A percentile compares a stretch with the other conserved stretches of the same genome.
Conservation (phyloP, 2,797 vertebrate genomes). For the Anisognathus igniventris region DNA sequence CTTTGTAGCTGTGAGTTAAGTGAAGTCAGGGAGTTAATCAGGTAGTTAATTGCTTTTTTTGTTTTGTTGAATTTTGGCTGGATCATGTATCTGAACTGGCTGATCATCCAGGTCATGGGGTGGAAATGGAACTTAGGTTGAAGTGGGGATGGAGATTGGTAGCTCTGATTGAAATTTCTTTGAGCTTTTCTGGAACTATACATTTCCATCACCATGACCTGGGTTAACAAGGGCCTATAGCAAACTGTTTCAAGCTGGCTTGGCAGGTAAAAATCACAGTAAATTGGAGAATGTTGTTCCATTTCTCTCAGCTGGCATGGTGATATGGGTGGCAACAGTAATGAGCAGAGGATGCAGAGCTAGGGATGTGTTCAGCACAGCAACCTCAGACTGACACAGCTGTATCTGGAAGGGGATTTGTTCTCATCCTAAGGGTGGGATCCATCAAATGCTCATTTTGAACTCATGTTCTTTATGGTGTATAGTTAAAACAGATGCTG, state of each 20-base stretch:
- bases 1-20: neutral
- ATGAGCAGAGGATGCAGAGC: neutral
- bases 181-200: neutral
- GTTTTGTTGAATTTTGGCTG: slow-evolving; percentile 11
- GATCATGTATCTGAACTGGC: neutral
- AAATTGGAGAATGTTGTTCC: neutral
- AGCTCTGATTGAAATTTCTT: neutral
- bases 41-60: neutral
- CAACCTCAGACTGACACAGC: neutral
- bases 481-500: neutral
- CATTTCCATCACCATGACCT: neutral
- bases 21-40: neutral
- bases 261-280: neutral
- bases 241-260: neutral
- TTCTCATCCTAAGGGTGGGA: neutral
- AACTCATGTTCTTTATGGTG: neutral
- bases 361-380: neutral
- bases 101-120: neutral
- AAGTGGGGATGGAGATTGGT: neutral
- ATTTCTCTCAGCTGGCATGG: neutral
- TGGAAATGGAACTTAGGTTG: neutral
- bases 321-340: neutral
- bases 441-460: neutral
- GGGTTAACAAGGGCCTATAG: neutral
- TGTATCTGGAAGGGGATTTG: neutral